A percentile compares a stretch with the other conserved stretches of the same genome.
Evolutionary conservation across 2,113 vertebrate species (phyloP).

Genomic region (Neomonachus schauinslandi): DNA sequence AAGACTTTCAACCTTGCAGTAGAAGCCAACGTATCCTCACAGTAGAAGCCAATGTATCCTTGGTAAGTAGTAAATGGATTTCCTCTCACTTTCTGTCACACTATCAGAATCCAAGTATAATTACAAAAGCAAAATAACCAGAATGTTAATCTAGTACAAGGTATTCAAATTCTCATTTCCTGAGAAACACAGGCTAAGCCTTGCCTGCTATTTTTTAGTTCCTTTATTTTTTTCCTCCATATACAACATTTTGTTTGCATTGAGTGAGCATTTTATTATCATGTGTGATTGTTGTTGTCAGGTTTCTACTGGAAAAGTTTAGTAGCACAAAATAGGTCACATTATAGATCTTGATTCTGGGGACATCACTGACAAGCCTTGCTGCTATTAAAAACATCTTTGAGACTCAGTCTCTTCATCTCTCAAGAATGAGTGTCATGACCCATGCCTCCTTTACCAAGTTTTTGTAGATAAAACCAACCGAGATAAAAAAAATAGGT

Average conservation of each 20-base stretch:
- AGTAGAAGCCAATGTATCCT: neutral
- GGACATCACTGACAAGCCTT: neutral
- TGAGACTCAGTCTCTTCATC: neutral
- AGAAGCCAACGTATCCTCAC: neutral
- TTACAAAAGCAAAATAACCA: neutral
- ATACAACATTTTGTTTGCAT: neutral
- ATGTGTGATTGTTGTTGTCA: neutral
- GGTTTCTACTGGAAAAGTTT: neutral
- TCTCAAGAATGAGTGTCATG: neutral
- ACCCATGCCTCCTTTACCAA: neutral
- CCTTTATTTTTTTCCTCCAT: neutral
- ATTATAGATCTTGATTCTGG: neutral
- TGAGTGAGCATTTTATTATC: neutral
- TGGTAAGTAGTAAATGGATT: accelerated
- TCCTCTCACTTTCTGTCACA: neutral
- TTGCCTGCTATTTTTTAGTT: neutral
- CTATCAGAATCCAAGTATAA: neutral
- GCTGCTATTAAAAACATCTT: neutral
- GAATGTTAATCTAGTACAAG: neutral
- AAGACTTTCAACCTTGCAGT: neutral
- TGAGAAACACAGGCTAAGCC: neutral
- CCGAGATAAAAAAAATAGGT: neutral
- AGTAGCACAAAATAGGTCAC: neutral
- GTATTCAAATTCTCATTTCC: neutral
- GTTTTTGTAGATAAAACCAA: neutral